phyloP scores from a whole-genome alignment of 92 coral and sea anemone genomes.

The Parazoanthus atlanticus region DNA sequence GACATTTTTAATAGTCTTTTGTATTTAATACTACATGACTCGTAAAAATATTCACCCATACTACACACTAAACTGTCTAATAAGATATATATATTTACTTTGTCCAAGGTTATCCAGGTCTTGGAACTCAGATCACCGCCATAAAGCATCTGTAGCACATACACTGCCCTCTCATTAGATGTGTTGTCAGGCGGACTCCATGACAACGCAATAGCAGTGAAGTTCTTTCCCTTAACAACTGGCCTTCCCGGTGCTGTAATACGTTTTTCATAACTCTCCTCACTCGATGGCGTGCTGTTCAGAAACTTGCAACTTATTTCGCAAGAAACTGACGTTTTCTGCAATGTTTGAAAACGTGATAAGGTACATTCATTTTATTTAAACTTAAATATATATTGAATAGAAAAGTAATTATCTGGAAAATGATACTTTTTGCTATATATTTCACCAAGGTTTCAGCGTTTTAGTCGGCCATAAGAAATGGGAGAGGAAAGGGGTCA shows the following conservation, averaged over 20 bases:
- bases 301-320: slow-evolving; percentile 3
- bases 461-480: not conserved
- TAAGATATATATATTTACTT: slow-evolving; percentile 8
- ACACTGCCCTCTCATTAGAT: not conserved
- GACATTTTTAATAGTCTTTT: no score
- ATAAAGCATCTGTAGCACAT: slow-evolving; percentile 16
- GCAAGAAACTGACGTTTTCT: not conserved
- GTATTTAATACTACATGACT: no score
- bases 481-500: no score
- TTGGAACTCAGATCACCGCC: slow-evolving; percentile 30
- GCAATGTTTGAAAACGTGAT: not conserved
- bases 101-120: not conserved
- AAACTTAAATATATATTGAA: no score
- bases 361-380: not conserved
- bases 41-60: no score
- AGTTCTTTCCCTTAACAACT: not conserved
- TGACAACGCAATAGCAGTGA: not conserved
- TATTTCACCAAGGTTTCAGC: not conserved
- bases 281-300: not conserved
- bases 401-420: no score
- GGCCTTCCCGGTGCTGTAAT: slow-evolving; percentile 5
- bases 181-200: not conserved
- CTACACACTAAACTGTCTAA: no score
- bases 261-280: not conserved
- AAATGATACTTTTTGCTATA: not conserved